A percentile compares a stretch with the other conserved stretches of the same genome.
phyloP scores from a whole-genome alignment of 2,797 vertebrate genomes.

The Sylvilagus floridanus region DNA sequence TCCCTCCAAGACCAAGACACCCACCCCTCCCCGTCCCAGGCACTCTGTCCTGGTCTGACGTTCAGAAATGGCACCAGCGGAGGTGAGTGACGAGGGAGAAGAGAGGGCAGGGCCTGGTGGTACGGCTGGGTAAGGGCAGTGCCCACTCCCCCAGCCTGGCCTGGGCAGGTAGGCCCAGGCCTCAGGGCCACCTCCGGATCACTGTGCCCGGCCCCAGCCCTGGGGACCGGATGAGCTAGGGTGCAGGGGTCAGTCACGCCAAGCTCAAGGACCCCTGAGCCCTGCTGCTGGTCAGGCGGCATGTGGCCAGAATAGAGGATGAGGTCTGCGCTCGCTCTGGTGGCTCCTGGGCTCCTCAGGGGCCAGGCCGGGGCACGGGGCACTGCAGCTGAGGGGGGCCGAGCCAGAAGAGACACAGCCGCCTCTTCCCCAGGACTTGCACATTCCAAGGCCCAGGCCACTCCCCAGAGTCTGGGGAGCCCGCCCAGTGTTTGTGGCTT shows the following conservation, averaged over 20 bases:
- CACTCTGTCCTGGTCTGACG: neutral
- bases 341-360: neutral
- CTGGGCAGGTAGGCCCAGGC: neutral
- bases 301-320: neutral
- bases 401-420: neutral
- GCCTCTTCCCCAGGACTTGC: neutral
- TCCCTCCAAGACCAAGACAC: neutral
- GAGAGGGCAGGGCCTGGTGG: too few species aligned
- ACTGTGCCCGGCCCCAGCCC: neutral
- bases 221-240: neutral
- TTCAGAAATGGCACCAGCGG: neutral
- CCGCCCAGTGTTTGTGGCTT: neutral
- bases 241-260: neutral
- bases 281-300: neutral
- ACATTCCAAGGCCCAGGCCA: neutral
- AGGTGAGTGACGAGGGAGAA: neutral
- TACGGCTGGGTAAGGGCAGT: neutral
- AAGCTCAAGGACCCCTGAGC: neutral
- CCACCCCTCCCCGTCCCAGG: neutral
- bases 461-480: neutral
- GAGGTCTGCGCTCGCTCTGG: neutral
- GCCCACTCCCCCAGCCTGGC: neutral
- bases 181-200: neutral
- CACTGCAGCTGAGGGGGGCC: neutral
- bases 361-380: neutral